These are phyloP conservation scores for Dendrolimus kikuchii DNA, from an alignment of 1,140 invertebrate species.

Conservation along the genomic window DNA sequence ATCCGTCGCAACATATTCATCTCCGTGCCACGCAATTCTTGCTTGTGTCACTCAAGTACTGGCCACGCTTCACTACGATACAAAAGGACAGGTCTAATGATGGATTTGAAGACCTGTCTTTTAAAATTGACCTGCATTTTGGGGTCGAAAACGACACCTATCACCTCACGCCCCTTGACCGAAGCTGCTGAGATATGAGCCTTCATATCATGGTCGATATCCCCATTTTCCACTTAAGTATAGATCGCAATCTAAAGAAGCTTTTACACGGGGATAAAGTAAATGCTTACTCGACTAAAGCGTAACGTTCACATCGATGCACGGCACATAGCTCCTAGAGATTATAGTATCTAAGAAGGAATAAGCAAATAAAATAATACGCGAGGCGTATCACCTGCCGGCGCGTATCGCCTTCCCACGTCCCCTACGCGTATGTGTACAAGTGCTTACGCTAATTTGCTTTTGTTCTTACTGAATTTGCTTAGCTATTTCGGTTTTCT, in stretches of 20 bases:
- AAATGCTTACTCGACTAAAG: slow-evolving; percentile 51
- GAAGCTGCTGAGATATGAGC: no score
- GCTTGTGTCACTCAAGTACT: no score
- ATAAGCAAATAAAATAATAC: slow-evolving; percentile 54
- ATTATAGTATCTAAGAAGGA: slow-evolving; percentile 41
- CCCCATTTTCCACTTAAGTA: no score
- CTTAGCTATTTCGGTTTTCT: slow-evolving; percentile 45
- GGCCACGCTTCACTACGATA: no score
- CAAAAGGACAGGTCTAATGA: no score
- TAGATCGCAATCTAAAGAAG: slow-evolving; percentile 16
- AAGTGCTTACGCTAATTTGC: slow-evolving; percentile 45
- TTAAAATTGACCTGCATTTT: no score
- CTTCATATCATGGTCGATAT: no score
- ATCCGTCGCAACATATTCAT: no score
- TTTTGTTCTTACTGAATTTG: slow-evolving; percentile 50
- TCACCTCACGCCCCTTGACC: no score
- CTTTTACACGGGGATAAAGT: slow-evolving; percentile 39
- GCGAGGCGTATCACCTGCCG: slow-evolving; percentile 43
- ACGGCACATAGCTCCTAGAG: slow-evolving; percentile 41
- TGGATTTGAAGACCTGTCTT: no score
- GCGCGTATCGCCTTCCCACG: slow-evolving; percentile 40
- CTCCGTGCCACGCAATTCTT: no score
- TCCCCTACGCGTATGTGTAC: slow-evolving; percentile 30
- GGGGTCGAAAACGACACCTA: no score
- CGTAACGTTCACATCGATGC: slow-evolving; percentile 17